Evolutionary conservation across 2,113 vertebrate species (phyloP).

Genomic region (Nibea albiflora): DNA sequence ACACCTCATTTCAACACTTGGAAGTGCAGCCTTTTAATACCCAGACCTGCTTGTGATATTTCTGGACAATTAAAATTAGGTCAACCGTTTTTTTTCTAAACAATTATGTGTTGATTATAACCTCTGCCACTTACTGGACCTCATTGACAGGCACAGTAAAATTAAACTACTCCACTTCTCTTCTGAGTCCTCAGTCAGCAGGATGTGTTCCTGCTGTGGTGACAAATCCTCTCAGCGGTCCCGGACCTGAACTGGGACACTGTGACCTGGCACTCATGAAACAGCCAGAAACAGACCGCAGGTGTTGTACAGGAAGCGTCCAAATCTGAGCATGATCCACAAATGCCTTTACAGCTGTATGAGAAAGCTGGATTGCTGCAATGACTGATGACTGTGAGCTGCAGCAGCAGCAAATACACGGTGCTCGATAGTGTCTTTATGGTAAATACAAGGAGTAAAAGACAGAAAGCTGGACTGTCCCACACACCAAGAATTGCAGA

Average conservation of each 20-base stretch:
- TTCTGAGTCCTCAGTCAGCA: constrained; percentile 46
- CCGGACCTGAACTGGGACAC: constrained; percentile 37
- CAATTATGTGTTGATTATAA: not conserved
- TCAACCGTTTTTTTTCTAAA: not conserved
- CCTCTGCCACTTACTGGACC: not conserved
- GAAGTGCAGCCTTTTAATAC: not conserved
- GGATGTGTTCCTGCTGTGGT: constrained; percentile 68
- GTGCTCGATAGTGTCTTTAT: not conserved
- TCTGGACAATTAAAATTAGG: not conserved
- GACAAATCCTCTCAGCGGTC: constrained; percentile 68
- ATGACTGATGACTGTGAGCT: not conserved
- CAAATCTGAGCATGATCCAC: constrained; percentile 26
- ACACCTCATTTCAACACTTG: not conserved
- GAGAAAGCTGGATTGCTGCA: not conserved
- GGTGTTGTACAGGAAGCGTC: constrained; percentile 57
- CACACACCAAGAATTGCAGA: not conserved
- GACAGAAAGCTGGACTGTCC: not conserved
- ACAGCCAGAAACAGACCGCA: constrained; percentile 61
- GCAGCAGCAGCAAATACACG: not conserved
- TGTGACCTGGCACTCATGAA: constrained; percentile 47
- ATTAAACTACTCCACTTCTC: constrained; percentile 32
- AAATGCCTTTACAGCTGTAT: constrained; percentile 2
- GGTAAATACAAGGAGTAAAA: too few species aligned
- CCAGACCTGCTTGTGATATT: too few species aligned
- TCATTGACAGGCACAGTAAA: constrained; percentile 1